These are phyloP conservation scores for Nephila pilipes DNA, from an alignment of 1,140 invertebrate genomes.

Conservation along the genomic window DNA sequence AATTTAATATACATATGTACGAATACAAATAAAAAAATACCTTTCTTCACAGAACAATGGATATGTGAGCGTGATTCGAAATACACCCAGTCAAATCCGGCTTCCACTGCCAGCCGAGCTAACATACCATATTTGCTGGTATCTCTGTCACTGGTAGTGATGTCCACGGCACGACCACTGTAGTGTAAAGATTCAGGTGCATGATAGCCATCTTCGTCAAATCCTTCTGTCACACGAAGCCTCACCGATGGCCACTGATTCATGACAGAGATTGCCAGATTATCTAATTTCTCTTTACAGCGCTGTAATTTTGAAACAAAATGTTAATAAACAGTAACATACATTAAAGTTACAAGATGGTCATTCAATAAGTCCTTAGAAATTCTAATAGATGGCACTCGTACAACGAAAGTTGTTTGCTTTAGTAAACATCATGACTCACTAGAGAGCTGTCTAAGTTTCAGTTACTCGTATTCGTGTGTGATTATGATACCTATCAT, in stretches of 20 bases:
- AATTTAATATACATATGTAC: too few species aligned
- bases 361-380: too few species aligned
- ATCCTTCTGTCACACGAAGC: constrained; percentile 94
- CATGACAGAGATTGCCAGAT: constrained; percentile 97
- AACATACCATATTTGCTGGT: constrained; percentile 96
- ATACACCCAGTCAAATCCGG: constrained; percentile 99
- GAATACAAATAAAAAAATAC: constrained; percentile 83
- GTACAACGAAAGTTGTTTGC: too few species aligned
- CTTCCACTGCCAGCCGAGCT: constrained; percentile 96
- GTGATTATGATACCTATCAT: too few species aligned
- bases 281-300: constrained; percentile 97
- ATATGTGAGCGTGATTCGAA: constrained; percentile 97
- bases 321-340: background rate
- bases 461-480: too few species aligned
- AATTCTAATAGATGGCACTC: too few species aligned
- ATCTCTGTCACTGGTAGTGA: constrained; percentile 96
- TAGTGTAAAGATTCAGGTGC: constrained; percentile 93
- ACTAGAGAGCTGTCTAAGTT: too few species aligned
- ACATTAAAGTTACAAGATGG: too few species aligned
- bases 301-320: constrained; percentile 86
- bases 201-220: constrained; percentile 93
- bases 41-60: constrained; percentile 98
- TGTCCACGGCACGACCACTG: constrained; percentile 96
- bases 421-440: too few species aligned
- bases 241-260: constrained; percentile 98